Evolutionary conservation across 2,113 vertebrate genomes (phyloP).

Genomic region (Recurvirostra avosetta): DNA sequence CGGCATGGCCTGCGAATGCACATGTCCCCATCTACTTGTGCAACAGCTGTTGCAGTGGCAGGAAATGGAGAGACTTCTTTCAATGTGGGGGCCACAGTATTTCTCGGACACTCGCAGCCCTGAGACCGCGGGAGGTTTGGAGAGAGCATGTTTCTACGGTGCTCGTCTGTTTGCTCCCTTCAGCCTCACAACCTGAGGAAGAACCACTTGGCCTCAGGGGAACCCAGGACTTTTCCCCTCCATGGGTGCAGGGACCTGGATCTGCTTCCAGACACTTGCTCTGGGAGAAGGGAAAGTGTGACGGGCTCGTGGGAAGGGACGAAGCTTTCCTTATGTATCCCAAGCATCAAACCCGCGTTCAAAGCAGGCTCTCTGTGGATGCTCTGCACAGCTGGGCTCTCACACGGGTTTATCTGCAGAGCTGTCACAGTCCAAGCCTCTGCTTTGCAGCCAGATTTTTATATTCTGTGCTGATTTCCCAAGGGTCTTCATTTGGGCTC

Average conservation of each 20-base stretch:
- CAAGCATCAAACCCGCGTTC: background rate
- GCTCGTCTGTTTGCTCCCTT: background rate
- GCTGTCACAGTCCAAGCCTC: background rate
- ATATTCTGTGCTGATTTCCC: constrained; percentile 40
- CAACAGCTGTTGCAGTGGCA: background rate
- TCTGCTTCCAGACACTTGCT: background rate
- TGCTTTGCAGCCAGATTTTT: constrained; percentile 19
- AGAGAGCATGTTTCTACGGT: background rate
- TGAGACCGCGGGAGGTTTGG: fast-evolving
- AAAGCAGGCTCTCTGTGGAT: background rate
- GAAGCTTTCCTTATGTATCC: background rate
- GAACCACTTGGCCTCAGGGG: background rate
- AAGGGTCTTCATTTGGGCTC: constrained; percentile 40
- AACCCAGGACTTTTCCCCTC: background rate
- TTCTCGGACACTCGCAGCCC: background rate
- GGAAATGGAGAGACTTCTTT: background rate
- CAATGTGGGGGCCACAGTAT: too few relatives aligned
- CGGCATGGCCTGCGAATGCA: background rate
- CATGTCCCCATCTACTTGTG: fast-evolving
- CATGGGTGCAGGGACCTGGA: background rate
- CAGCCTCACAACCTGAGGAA: background rate
- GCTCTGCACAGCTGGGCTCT: background rate
- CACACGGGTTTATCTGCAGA: background rate
- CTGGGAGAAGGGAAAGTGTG: background rate
- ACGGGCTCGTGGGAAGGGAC: background rate